Conservation (phyloP, 2,797 vertebrate species). For the Hirundo rustica region DNA sequence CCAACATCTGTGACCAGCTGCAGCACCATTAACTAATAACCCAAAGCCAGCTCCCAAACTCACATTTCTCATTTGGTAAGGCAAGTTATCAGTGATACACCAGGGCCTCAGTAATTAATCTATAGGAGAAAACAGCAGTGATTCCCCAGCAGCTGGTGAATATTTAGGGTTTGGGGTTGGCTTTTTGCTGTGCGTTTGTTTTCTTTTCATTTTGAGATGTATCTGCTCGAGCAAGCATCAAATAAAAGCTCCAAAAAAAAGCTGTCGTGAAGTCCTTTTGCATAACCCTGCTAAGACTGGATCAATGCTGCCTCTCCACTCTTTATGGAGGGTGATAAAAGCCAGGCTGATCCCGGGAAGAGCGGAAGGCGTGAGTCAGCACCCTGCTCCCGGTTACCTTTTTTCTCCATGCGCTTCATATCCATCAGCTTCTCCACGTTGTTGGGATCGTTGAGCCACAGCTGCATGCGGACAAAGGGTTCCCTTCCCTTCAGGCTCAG, state of each 20-base stretch:
- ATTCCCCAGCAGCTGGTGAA: slow-evolving; percentile 26
- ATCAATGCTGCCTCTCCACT: neutral
- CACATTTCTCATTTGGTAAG: slow-evolving; percentile 62
- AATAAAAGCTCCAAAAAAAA: neutral
- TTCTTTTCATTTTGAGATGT: neutral
- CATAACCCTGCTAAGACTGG: neutral
- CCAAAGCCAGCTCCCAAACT: slow-evolving; percentile 39
- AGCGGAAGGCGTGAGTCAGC: neutral
- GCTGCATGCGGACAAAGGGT: slow-evolving; percentile 98
- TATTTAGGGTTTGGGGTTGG: neutral
- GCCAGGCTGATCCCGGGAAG: neutral
- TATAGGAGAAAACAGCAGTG: neutral
- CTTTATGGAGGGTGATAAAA: neutral
- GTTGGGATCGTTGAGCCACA: slow-evolving; percentile 96
- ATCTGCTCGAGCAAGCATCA: neutral
- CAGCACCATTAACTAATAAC: slow-evolving; percentile 31
- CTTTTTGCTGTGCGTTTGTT: neutral
- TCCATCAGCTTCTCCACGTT: slow-evolving; percentile 99
- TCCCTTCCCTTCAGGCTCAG: slow-evolving; percentile 97
- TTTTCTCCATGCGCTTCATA: slow-evolving; percentile 99
- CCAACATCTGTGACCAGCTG: slow-evolving; percentile 62
- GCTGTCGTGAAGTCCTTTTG: neutral
- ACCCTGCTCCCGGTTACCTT: slow-evolving; percentile 80
- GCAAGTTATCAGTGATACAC: slow-evolving; percentile 41
- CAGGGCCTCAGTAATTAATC: slow-evolving; percentile 27